Conservation (phyloP, 2,888 invertebrate genomes). For the Vandiemenella viatica region DNA sequence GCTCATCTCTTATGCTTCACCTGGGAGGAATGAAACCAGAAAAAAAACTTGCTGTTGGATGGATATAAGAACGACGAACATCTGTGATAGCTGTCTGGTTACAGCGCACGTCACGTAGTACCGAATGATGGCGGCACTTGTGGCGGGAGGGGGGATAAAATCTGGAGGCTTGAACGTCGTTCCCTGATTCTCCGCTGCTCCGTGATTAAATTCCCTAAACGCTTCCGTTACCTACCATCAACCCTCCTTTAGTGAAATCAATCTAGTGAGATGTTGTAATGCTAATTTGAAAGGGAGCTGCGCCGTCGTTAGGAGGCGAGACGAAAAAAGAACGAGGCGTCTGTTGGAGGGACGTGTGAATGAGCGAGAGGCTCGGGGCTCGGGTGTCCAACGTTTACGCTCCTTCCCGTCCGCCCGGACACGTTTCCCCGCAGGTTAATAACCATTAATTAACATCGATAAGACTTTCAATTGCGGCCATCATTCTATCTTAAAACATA, state of each 20-base stretch:
- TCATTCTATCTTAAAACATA: conserved; percentile 11
- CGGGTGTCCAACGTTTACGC: too few species aligned
- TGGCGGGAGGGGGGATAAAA: too few species aligned
- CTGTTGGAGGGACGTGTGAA: background rate
- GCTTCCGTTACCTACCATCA: background rate
- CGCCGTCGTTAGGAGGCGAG: background rate
- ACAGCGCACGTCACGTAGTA: too few species aligned
- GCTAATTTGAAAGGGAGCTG: background rate
- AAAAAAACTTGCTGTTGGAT: too few species aligned
- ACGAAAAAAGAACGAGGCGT: background rate
- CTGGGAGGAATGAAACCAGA: too few species aligned
- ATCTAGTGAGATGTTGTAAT: background rate
- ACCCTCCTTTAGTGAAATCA: background rate
- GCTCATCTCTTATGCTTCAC: too few species aligned
- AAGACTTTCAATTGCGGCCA: conserved; percentile 12
- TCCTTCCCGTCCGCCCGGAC: conserved; percentile 5
- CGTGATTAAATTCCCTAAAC: background rate
- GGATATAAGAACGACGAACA: too few species aligned
- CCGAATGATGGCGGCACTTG: too few species aligned
- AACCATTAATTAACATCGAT: conserved; percentile 13
- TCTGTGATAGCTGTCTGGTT: too few species aligned
- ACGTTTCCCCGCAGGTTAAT: conserved; percentile 9
- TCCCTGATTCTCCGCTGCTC: background rate
- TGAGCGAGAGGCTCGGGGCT: background rate
- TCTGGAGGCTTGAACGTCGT: too few species aligned